Base-by-base conservation (phyloP, 2,888 invertebrate genomes). In the Eubasilissa splendida region DNA sequence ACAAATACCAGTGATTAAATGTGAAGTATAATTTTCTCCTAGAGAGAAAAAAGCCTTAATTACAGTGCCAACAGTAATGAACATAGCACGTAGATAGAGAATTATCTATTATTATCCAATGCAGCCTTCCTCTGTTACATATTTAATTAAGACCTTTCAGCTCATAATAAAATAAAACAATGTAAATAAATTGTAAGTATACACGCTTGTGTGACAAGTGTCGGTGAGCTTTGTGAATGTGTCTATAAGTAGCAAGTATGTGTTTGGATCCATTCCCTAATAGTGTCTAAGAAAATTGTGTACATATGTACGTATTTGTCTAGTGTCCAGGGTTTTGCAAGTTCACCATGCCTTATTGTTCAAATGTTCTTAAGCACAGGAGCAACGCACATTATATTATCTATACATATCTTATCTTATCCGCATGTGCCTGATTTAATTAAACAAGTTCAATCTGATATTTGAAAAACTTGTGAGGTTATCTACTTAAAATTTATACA, bases 1-100 rank as follows among this genome's bases (percentile, higher is more conserved):
- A 82, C 79, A 82, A 82, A 81, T 71, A 58, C 82, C 82, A 82
- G 82, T 79, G 79, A 79, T 82, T 79, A 33, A 77, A 71, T 68
- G 71, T 33, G 9, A 78, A 63, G 53, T 56, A 56, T 74, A 42
- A 56, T 79, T 74, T 81, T 76, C 63, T 76, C 74, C 9, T 22
- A 52, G 53, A 60, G 68, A 68, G n/a, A 56, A 81, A 76, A 79
- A 75, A 66, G 65, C 66, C 74, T 79, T 79, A 79, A 76, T 33
- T 70, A 63, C 70, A 79, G 79, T 79, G 79, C 79, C 79, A 79
- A 79, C 79, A 22, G 60, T 52, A 77, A 54, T 9, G 33, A 60
- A 77, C 50, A 53, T 77, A 79, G 73, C 73, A 31, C 54, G 53
- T 79, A 79, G 58, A 74, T 79, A 42, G 56, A 58, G 22, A 74